phyloP scores from a whole-genome alignment of 2,113 vertebrate genomes.

The Parus major region DNA sequence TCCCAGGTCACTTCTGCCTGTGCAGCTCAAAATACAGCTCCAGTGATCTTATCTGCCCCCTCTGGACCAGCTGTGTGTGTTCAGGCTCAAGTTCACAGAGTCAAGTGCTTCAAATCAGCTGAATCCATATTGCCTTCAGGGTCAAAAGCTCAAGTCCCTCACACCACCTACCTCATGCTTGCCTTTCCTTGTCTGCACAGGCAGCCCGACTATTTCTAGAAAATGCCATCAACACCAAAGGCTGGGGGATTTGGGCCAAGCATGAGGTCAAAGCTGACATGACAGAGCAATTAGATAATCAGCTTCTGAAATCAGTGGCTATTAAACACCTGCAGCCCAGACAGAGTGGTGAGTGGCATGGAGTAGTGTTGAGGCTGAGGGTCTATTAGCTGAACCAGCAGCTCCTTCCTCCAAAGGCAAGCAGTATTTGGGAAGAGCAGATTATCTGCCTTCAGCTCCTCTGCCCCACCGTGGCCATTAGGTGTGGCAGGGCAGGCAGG shows the following conservation, averaged over 20 bases:
- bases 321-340: neutral
- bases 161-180: accelerated
- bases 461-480: accelerated
- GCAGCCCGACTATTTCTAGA: neutral
- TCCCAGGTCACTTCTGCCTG: neutral
- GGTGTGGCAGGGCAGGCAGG: neutral
- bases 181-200: neutral
- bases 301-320: slow-evolving; percentile 26
- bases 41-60: accelerated
- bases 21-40: neutral
- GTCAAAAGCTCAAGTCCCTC: neutral
- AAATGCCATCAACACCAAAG: neutral
- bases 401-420: neutral
- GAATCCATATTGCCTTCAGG: neutral
- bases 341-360: neutral
- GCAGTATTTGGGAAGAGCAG: neutral
- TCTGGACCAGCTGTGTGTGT: neutral
- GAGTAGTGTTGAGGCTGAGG: neutral
- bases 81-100: neutral
- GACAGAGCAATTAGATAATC: slow-evolving; percentile 4
- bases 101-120: neutral
- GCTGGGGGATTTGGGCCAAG: neutral
- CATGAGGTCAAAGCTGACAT: neutral
- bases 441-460: neutral
- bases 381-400: neutral